phyloP scores from a whole-genome alignment of 53 echinoderm and acorn worm genomes.

The Temnopleurus reevesii region DNA sequence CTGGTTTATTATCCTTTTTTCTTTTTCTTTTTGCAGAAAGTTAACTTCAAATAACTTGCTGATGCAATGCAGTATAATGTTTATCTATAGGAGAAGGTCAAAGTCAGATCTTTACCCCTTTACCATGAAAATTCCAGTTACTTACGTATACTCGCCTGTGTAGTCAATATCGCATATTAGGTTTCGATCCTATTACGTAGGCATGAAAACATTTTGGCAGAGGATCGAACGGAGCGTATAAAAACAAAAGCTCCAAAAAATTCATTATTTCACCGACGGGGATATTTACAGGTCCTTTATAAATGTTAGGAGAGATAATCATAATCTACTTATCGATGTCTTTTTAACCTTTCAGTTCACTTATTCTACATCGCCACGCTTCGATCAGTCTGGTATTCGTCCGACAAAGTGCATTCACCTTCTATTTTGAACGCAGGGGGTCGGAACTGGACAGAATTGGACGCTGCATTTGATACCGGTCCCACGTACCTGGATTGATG shows the following conservation, averaged over 20 bases:
- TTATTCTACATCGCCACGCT: background rate
- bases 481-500: slow-evolving; percentile 13
- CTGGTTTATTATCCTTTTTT: no score
- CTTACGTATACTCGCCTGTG: no score
- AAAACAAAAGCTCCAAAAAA: background rate
- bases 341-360: background rate
- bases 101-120: no score
- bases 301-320: background rate
- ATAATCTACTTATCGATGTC: slow-evolving; percentile 20
- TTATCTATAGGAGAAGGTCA: no score
- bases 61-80: no score
- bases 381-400: background rate
- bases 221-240: background rate
- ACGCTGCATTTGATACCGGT: background rate
- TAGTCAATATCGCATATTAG: background rate
- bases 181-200: background rate
- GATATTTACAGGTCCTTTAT: background rate
- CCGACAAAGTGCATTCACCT: slow-evolving; percentile 1
- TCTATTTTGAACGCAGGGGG: background rate
- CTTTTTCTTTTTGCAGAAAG: no score
- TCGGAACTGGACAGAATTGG: background rate
- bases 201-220: background rate
- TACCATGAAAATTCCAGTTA: no score
- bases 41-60: no score
- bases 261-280: background rate